Conservation (phyloP, 2,888 invertebrate species). For the Iphiclides podalirius region DNA sequence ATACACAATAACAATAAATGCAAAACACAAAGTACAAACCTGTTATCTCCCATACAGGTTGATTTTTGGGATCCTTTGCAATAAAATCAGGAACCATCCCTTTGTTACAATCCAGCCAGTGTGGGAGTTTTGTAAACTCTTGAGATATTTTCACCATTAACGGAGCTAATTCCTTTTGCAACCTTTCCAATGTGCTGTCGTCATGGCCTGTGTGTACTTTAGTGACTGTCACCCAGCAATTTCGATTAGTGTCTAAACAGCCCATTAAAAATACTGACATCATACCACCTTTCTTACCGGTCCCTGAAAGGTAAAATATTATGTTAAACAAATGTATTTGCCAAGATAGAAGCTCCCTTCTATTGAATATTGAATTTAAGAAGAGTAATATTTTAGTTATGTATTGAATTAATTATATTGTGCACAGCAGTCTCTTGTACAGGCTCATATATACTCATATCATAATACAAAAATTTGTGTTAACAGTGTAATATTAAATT, state of each 20-base stretch:
- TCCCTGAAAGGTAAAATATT: constrained; percentile 61
- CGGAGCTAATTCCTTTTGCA: constrained; percentile 82
- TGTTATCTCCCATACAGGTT: constrained; percentile 97
- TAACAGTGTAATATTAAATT: background rate
- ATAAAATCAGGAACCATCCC: constrained; percentile 94
- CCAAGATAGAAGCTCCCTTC: too few relatives aligned
- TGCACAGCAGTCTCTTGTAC: too few relatives aligned
- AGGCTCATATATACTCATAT: too few relatives aligned
- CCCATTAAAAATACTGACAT: constrained; percentile 98
- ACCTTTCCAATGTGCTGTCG: constrained; percentile 88
- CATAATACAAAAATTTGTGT: too few relatives aligned
- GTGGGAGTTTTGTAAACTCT: constrained; percentile 84
- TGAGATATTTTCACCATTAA: constrained; percentile 90
- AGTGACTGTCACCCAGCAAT: constrained; percentile 93
- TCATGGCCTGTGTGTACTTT: constrained; percentile 95
- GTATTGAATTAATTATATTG: too few relatives aligned
- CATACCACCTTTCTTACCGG: constrained; percentile 94
- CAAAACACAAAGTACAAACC: too few relatives aligned
- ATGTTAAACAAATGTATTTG: too few relatives aligned
- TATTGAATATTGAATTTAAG: too few relatives aligned
- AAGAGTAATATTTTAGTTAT: too few relatives aligned
- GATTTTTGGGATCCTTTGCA: constrained; percentile 88
- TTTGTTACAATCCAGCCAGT: constrained; percentile 91
- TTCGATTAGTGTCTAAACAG: constrained; percentile 84
- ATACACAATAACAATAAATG: too few relatives aligned